phyloP scores from a whole-genome alignment of 2,797 vertebrate genomes.

The Lepus townsendii region DNA sequence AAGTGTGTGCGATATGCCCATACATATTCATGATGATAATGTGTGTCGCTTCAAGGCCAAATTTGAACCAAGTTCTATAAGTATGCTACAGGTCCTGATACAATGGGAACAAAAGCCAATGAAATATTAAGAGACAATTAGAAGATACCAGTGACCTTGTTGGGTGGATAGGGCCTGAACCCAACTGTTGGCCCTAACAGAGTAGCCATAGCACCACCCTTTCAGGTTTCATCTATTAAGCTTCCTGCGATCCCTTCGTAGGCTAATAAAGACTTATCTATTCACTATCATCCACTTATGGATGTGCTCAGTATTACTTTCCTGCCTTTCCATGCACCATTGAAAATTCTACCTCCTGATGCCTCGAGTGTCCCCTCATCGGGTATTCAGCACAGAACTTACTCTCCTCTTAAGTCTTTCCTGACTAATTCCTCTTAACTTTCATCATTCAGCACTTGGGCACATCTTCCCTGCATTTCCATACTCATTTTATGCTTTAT shows the following conservation, averaged over 20 bases:
- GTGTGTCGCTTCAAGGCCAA: not conserved
- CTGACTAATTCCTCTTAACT: constrained; percentile 73
- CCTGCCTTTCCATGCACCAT: not conserved
- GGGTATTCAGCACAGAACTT: constrained; percentile 48
- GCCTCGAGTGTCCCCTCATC: not conserved
- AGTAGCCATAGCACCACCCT: not conserved
- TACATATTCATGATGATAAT: not conserved
- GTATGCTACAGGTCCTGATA: not conserved
- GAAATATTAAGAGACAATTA: not conserved
- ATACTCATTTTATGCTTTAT: constrained; percentile 74
- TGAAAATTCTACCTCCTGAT: not conserved
- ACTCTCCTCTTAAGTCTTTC: constrained; percentile 24
- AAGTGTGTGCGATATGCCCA: not conserved
- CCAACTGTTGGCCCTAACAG: rapidly evolving
- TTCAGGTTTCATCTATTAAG: not conserved
- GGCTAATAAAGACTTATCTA: not conserved
- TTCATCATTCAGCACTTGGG: constrained; percentile 62
- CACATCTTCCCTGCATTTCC: constrained; percentile 67
- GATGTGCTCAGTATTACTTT: not conserved
- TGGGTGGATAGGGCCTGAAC: rapidly evolving
- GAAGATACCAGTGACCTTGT: not conserved
- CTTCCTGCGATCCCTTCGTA: not conserved
- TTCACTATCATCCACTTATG: not conserved
- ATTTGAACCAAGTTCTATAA: not conserved
- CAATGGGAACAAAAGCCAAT: not conserved